Evolutionary conservation across 2,113 vertebrate genomes (phyloP), one percentile per base, ranked within the genome.

Genomic region (Pteruthius melanotis): DNA sequence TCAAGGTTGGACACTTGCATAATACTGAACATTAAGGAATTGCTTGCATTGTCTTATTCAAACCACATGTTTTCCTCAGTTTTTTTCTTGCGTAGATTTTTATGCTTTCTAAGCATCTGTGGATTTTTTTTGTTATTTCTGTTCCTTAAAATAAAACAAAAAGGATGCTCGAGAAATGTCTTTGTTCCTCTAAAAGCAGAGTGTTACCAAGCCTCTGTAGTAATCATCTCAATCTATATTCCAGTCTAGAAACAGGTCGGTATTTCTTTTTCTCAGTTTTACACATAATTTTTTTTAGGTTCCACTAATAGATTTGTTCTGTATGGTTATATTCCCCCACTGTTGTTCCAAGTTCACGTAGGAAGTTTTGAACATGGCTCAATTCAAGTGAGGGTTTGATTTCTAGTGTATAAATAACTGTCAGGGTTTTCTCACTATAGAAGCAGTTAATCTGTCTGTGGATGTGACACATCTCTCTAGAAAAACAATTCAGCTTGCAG

Each of bases 241-340:
- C 7, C 39, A 13, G 11, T 50, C 5, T 71, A 68, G 42, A 75
- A 71, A 18, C 6, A n/a, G 11, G 2, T 4, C 1, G 0, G 1
- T 3, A 33, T 52, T 27, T n/a, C 20, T 16, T 66, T 83, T 57
- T 19, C 44, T 72, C 52, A 13, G 8, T 40, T 42, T 28, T 68
- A 11, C 3, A 7, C 2, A 10, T 8, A 4, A 1, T 13, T 70
- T 20, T 57, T 60, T 56, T 31, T 4, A 27, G 24, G 3, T 31
- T 44, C 33, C 0, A 0, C 7, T 35, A 9, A 45, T 60, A 37
- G 11, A n/a, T 53, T 66, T 57, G 21, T 63, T 37, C 11, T 50
- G 10, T 44, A 2, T 49, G 26, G 10, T 33, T 57, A 2, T 44
- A 15, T 53, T 57, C 8, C 24, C 11, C 8, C 19, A 2, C 16